Conservation (phyloP, 2,888 invertebrate species). For the Blastobasis adustella region DNA sequence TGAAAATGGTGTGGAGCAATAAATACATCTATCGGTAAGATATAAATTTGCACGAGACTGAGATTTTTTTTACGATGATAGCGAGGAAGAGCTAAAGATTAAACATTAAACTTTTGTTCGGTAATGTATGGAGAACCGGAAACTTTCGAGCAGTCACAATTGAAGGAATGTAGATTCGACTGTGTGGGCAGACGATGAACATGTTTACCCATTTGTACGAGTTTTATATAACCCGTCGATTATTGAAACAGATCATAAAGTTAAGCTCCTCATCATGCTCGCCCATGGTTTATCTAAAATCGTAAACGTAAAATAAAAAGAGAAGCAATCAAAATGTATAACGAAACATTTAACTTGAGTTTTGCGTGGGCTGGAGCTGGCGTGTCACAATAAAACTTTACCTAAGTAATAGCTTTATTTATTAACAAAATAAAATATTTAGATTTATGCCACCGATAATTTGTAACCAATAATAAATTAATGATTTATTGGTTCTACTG, state of each 20-base stretch:
- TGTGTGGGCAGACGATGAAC: constrained; percentile 8
- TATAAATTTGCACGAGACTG: too few relatives aligned
- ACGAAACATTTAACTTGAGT: constrained; percentile 28
- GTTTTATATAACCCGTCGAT: constrained; percentile 7
- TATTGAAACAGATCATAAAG: constrained; percentile 17
- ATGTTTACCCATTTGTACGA: constrained; percentile 6
- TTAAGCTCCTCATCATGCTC: constrained; percentile 41
- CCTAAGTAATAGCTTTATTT: constrained; percentile 33
- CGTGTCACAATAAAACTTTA: constrained; percentile 43
- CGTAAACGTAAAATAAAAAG: constrained; percentile 32
- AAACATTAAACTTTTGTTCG: too few relatives aligned
- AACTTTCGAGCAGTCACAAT: too few relatives aligned
- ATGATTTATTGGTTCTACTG: background rate
- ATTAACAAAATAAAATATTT: constrained; percentile 23
- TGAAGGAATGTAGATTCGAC: too few relatives aligned
- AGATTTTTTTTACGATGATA: too few relatives aligned
- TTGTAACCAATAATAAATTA: constrained; percentile 19
- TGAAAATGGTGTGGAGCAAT: constrained; percentile 28
- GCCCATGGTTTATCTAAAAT: constrained; percentile 46
- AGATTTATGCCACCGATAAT: constrained; percentile 11
- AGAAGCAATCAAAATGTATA: constrained; percentile 37
- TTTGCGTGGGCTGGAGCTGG: constrained; percentile 39
- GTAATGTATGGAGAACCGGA: too few relatives aligned
- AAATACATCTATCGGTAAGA: constrained; percentile 21
- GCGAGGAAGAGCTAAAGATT: too few relatives aligned